Conservation (phyloP, 2,797 vertebrate genomes). For the Sylvilagus floridanus region DNA sequence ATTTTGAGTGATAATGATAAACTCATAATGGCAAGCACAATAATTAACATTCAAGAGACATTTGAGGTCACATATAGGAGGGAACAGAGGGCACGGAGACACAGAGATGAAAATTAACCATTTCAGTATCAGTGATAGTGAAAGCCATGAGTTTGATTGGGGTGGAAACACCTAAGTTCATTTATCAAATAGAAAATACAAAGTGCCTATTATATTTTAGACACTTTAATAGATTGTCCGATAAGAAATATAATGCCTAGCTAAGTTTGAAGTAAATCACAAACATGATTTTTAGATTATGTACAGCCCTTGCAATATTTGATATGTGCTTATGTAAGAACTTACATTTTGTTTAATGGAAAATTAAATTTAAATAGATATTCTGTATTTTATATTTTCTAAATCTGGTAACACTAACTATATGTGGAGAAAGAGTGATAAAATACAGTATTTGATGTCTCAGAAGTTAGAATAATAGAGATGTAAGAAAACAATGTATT, state of each 20-base stretch:
- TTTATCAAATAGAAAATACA: not conserved
- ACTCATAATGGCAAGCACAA: not conserved
- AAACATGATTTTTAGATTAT: not conserved
- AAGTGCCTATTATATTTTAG: not conserved
- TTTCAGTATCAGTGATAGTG: not conserved
- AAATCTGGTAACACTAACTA: not conserved
- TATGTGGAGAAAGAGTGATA: not conserved
- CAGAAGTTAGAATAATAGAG: not conserved
- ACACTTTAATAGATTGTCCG: not conserved
- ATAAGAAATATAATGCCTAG: not conserved
- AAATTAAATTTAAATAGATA: not conserved
- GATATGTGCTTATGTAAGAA: not conserved
- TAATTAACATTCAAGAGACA: not conserved
- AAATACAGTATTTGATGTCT: not conserved
- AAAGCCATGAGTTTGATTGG: not conserved
- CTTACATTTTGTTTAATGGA: not conserved
- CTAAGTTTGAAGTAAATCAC: not conserved
- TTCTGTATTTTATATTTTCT: not conserved
- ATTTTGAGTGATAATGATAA: not conserved
- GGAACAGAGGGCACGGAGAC: not conserved
- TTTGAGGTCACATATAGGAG: not conserved
- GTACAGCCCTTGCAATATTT: not conserved
- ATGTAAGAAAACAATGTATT: not conserved
- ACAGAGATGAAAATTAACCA: not conserved
- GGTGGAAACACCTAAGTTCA: not conserved